phyloP scores from a whole-genome alignment of 2,888 invertebrate genomes.

The Drosophila borealis region DNA sequence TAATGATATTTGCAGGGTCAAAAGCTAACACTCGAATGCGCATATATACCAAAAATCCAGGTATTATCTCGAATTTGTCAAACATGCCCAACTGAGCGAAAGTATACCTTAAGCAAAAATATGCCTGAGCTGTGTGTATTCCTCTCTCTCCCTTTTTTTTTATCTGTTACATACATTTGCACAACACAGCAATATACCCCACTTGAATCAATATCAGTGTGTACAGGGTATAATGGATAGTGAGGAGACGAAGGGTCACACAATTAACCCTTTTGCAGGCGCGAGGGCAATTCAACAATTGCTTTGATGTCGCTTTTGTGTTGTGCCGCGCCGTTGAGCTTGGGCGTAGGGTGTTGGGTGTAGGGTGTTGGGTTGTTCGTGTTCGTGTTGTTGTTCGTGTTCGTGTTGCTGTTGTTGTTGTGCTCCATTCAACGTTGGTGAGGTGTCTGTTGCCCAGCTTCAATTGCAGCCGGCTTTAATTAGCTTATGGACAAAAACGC shows the following conservation, averaged over 20 bases:
- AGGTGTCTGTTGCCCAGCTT: constrained; percentile 24
- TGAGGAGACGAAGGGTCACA: constrained; percentile 33
- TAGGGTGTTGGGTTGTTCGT: neutral
- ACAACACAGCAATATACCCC: neutral
- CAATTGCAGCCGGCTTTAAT: constrained; percentile 63
- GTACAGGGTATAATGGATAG: constrained; percentile 3
- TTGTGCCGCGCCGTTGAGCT: constrained; percentile 11
- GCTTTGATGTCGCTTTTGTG: constrained; percentile 58
- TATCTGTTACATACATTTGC: neutral
- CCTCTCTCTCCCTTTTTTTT: neutral
- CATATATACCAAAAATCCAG: no score
- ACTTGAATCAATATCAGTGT: neutral
- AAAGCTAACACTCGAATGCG: no score
- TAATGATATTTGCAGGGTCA: no score
- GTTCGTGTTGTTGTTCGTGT: constrained; percentile 1
- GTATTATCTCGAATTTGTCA: no score
- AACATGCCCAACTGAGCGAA: no score
- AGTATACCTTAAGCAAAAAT: no score
- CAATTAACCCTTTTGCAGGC: constrained; percentile 67
- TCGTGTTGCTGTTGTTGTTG: neutral
- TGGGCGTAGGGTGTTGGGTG: neutral
- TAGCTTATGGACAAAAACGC: constrained; percentile 56
- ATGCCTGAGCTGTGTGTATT: no score
- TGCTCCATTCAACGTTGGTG: neutral
- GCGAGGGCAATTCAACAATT: constrained; percentile 43